Evolutionary conservation across 1,140 invertebrate genomes (phyloP), one percentile per base, ranked within the genome.

Genomic region (Drosophila kepulauana): DNA sequence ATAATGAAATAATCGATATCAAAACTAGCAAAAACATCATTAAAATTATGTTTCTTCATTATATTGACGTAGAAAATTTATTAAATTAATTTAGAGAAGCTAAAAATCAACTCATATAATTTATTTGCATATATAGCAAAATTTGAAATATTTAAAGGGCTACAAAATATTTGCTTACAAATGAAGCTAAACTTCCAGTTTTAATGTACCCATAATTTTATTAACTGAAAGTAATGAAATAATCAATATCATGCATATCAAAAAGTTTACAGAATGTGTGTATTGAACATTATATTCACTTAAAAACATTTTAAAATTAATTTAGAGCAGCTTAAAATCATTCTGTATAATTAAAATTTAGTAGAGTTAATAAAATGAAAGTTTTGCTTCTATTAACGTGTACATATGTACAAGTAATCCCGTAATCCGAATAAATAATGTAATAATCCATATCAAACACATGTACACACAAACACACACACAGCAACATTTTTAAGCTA

Each of bases 401-500:
- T 25, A 25, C 20, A 43, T 43, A 43, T n/a, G n/a, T 13, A 13
- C 11, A 13, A 13, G 4, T 43, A 43, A 6, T 13, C n/a, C 41
- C 41, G 4, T 35, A 33, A 54, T 54, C n/a, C 6, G 38, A 41
- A 11, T 57, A 20, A 57, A 57, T 57, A 54, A 35, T 54, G 51
- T 33, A 33, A 54, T 54, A 54, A 35, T 54, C 30, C 51, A 54
- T 28, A 49, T 49, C 33, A 10, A 16, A 35, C 10, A 28, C 41
- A 35, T 69, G 66, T 69, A 15, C 8, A 33, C 6, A 46, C 15
- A 48, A 5, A 35, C n/a, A 43, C n/a, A 43, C n/a, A 15, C 15
- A 48, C n/a, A 59, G 16, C 8, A 15, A 15, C 15, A 52, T 45
- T 52, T 33, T 33, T 52, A 62, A 52, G 58, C 20, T 38, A 41